Evolutionary conservation across 2,113 vertebrate genomes (phyloP), one percentile per base, ranked within the genome.

Genomic region (Taurulus bubalis): DNA sequence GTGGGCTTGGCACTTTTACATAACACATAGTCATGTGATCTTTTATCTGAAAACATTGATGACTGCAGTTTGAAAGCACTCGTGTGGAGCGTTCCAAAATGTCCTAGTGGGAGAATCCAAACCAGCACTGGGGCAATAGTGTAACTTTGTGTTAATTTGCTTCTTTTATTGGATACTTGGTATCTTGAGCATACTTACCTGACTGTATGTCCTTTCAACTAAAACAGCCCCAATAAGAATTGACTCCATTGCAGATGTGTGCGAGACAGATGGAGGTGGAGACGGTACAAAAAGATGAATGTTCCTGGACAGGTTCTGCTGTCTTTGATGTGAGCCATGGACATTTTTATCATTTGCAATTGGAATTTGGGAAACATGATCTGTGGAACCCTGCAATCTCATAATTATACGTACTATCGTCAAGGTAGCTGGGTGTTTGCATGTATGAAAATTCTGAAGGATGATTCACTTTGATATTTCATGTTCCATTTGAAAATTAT

Each of bases 291-390:
- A 81, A 65, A 71, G 71, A 75, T 26, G 79, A 71, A 55, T 58
- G 70, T 66, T n/a, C 59, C 63, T 79, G 79, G 53, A 73, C 75
- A 85, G 75, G 42, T 75, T 79, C 76, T 67, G 71, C 66, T 76
- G 42, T 70, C 68, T 78, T 82, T 76, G 82, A 85, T 79, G 86
- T 88, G 82, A 88, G 86, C 63, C 47, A 38, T 74, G 22, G 51
- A 82, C 40, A 63, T 30, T 59, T 60, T 38, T 67, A 64, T 59
- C n/a, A 55, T 59, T 78, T 56, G 40, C 45, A 74, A 22, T 34
- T 65, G 16, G 32, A 22, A 59, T 65, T 34, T 66, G 77, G 68
- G 59, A 40, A 79, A 42, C 10, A 47, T 26, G 30, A 47, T 73
- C 36, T 58, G 8, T 59, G 51, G 65, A 77, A 49, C 47, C 10